A percentile compares a stretch with the other conserved stretches of the same genome.
phyloP scores from a whole-genome alignment of 2,113 vertebrate species.

The Callipepla squamata region DNA sequence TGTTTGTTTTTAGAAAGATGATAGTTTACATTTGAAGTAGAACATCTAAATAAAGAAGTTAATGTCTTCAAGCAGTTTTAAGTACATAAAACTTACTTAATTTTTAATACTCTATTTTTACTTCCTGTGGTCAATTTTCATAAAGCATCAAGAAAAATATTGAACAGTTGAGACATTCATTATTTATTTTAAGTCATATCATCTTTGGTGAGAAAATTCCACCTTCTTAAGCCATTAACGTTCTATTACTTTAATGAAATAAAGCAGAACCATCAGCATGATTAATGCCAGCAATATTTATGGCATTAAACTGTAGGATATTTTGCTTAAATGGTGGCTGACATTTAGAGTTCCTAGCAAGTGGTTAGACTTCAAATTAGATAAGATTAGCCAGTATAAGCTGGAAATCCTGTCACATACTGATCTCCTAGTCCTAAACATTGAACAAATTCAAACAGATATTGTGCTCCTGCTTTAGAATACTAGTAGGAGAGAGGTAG shows the following conservation, averaged over 20 bases:
- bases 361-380: background rate
- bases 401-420: background rate
- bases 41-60: background rate
- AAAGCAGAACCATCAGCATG: background rate
- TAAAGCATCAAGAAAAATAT: background rate
- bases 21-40: background rate
- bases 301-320: background rate
- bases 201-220: background rate
- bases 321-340: conserved; percentile 3
- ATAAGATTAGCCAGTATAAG: background rate
- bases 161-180: background rate
- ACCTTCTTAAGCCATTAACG: background rate
- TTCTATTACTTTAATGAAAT: background rate
- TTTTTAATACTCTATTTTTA: no score
- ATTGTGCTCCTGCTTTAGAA: background rate
- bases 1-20: background rate
- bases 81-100: no score
- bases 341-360: background rate
- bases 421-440: background rate
- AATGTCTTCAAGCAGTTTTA: background rate
- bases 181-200: background rate
- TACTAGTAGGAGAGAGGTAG: background rate
- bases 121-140: background rate
- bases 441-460: background rate
- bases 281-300: background rate